These are phyloP conservation scores for Cydia fagiglandana DNA, from an alignment of 1,140 invertebrate genomes.

Conservation along the genomic window DNA sequence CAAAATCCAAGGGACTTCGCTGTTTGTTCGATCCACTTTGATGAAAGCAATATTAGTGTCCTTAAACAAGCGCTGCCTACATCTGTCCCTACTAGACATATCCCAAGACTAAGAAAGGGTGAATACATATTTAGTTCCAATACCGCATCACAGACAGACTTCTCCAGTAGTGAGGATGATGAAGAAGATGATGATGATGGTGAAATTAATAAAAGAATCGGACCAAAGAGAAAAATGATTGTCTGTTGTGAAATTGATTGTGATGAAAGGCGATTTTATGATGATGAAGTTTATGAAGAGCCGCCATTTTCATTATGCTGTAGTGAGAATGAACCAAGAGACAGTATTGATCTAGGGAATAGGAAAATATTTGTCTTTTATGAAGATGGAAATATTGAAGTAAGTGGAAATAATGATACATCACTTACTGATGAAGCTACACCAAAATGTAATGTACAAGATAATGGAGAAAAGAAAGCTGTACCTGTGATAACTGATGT, in stretches of 20 bases:
- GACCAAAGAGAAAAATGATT: background rate
- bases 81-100: background rate
- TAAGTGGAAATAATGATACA: background rate
- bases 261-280: background rate
- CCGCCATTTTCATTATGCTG: background rate
- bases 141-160: background rate
- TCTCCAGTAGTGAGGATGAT: background rate
- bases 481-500: background rate
- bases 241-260: background rate
- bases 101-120: background rate
- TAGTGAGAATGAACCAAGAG: background rate
- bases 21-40: background rate
- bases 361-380: background rate
- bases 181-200: background rate
- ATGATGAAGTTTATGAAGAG: background rate
- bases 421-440: background rate
- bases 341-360: background rate
- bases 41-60: background rate
- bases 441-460: too few relatives aligned
- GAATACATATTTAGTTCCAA: background rate
- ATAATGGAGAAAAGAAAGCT: background rate
- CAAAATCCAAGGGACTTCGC: background rate
- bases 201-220: background rate
- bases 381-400: background rate
- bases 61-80: background rate